phyloP scores from a whole-genome alignment of 2,113 vertebrate genomes.

The Rhizomys pruinosus region DNA sequence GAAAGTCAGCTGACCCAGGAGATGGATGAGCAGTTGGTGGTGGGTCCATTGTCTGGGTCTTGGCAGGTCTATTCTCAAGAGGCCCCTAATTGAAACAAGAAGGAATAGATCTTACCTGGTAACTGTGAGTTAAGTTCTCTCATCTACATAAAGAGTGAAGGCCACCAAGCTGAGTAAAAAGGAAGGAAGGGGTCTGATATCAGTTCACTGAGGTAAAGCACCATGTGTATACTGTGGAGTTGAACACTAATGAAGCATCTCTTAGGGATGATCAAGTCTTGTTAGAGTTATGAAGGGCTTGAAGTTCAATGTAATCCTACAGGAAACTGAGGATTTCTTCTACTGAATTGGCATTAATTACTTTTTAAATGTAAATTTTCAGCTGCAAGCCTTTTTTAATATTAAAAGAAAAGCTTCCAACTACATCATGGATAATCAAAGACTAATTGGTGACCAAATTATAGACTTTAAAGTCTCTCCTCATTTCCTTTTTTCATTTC shows the following conservation, averaged over 20 bases:
- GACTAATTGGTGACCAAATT: constrained; percentile 89
- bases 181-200: background rate
- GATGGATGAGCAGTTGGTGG: background rate
- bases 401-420: constrained; percentile 62
- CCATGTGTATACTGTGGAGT: background rate
- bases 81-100: background rate
- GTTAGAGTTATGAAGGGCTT: constrained; percentile 50
- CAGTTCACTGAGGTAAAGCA: background rate
- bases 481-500: constrained; percentile 24
- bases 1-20: background rate
- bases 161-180: background rate
- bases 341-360: constrained; percentile 84
- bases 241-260: background rate
- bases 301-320: constrained; percentile 77
- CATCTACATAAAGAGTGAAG: background rate
- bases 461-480: constrained; percentile 81
- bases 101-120: background rate
- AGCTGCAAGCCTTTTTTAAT: constrained; percentile 84
- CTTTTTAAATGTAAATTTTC: constrained; percentile 89
- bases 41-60: background rate
- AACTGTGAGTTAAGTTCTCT: background rate
- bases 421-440: constrained; percentile 86
- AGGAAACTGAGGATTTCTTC: constrained; percentile 82
- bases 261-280: constrained; percentile 50
- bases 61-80: background rate